Evolutionary conservation across 2,113 vertebrate genomes (phyloP), one percentile per base, ranked within the genome.

Genomic region (Rhineura floridana): DNA sequence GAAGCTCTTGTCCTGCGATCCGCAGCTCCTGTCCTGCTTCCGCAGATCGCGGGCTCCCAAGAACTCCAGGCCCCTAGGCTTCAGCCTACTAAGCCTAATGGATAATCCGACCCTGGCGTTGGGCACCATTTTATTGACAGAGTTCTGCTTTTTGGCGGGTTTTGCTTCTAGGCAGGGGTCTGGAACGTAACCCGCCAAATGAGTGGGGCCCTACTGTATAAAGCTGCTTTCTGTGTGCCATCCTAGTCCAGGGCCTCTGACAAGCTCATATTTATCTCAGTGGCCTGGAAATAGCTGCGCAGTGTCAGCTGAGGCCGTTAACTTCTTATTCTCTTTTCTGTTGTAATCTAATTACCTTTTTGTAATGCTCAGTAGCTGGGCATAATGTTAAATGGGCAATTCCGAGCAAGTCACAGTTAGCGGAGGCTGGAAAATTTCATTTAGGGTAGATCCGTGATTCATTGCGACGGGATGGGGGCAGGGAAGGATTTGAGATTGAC

Each of bases 331-430:
- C 52, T 8, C 52, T 90, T 46, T 93, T 81, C 82, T 78, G 55
- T 89, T 85, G 91, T 91, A 90, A 94, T 92, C 94, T 95, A 92
- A 95, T 95, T 91, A 93, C 62, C 48, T 86, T 79, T 50, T 89
- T 78, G 94, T 44, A 63, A 75, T 46, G 72, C 92, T 95, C 77
- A 70, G 17, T 83, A 88, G 94, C 85, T 33, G 91, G 93, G 89
- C 86, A 59, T 13, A 63, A 87, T 77, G 88, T 91, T 91, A 87
- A 93, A 92, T 84, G 83, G 90, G 88, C 93, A 84, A 8, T 89
- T 84, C n/a, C 6, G 84, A 91, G 94, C 12, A 21, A 87, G 62
- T 91, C 55, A 91, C 93, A 90, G 91, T 78, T 86, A 88, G 92
- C 17, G 67, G 91, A 94, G 91, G 91, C 88, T 91, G 92, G 90